Evolutionary conservation across 1,140 invertebrate genomes (phyloP).

Genomic region (Drosophila lowei): DNA sequence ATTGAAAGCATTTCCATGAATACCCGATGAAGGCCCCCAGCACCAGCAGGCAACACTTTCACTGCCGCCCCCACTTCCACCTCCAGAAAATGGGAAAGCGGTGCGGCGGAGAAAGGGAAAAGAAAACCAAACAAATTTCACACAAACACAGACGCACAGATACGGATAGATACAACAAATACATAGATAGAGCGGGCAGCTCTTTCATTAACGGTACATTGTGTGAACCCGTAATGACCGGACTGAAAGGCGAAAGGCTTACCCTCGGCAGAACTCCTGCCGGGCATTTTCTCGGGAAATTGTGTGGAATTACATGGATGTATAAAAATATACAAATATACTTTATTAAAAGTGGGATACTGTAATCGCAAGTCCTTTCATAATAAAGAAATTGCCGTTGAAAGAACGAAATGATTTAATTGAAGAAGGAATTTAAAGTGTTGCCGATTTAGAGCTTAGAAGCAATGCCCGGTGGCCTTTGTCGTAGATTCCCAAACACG

Average conservation of each 20-base stretch:
- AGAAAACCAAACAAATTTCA: slow-evolving; percentile 44
- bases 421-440: not conserved
- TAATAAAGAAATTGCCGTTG: slow-evolving; percentile 1
- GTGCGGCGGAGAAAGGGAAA: slow-evolving; percentile 13
- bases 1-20: slow-evolving; percentile 69
- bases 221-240: slow-evolving; percentile 40
- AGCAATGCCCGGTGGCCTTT: too few relatives aligned
- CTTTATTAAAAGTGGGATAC: slow-evolving; percentile 10
- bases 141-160: slow-evolving; percentile 17
- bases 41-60: slow-evolving; percentile 61
- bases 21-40: slow-evolving; percentile 54
- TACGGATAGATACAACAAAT: not conserved
- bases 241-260: slow-evolving; percentile 35
- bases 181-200: slow-evolving; percentile 21
- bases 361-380: too few relatives aligned
- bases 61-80: slow-evolving; percentile 21
- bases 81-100: too few relatives aligned
- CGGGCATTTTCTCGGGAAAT: slow-evolving; percentile 18
- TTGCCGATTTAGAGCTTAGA: too few relatives aligned
- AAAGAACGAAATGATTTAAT: slow-evolving; percentile 1
- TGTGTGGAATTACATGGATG: slow-evolving; percentile 14
- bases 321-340: slow-evolving; percentile 3
- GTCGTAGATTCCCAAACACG: too few relatives aligned
- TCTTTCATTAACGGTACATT: slow-evolving; percentile 65
- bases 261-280: slow-evolving; percentile 24